Evolutionary conservation across 2,113 vertebrate genomes (phyloP).

Genomic region (Chlamydotis undulata): DNA sequence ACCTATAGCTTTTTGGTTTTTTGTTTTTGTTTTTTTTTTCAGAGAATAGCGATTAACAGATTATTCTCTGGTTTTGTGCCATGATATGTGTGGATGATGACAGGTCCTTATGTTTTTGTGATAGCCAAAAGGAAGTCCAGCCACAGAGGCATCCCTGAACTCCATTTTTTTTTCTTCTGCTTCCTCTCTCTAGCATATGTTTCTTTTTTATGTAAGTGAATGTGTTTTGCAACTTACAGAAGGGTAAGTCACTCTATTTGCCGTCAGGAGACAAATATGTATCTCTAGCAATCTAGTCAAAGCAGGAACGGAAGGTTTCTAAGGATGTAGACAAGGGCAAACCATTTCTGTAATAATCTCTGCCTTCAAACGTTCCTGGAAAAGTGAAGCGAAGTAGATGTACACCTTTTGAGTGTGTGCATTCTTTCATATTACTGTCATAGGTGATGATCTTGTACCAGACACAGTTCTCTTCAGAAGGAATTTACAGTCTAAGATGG

Average conservation of each 20-base stretch:
- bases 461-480: neutral
- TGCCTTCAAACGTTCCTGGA: neutral
- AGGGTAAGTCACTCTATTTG: neutral
- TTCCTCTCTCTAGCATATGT: neutral
- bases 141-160: neutral
- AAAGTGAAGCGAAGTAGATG: neutral
- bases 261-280: neutral
- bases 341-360: neutral
- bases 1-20: neutral
- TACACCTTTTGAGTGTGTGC: neutral
- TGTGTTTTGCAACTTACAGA: neutral
- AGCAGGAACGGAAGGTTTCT: neutral
- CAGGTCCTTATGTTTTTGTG: neutral
- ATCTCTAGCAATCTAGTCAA: neutral
- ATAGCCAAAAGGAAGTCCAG: neutral
- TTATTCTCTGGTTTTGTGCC: neutral
- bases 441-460: neutral
- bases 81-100: neutral
- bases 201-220: neutral
- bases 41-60: neutral
- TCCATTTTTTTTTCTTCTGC: neutral
- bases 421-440: neutral
- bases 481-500: neutral
- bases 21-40: neutral
- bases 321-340: neutral